phyloP scores from a whole-genome alignment of 2,797 vertebrate genomes.

The Sebastes glaucus region DNA sequence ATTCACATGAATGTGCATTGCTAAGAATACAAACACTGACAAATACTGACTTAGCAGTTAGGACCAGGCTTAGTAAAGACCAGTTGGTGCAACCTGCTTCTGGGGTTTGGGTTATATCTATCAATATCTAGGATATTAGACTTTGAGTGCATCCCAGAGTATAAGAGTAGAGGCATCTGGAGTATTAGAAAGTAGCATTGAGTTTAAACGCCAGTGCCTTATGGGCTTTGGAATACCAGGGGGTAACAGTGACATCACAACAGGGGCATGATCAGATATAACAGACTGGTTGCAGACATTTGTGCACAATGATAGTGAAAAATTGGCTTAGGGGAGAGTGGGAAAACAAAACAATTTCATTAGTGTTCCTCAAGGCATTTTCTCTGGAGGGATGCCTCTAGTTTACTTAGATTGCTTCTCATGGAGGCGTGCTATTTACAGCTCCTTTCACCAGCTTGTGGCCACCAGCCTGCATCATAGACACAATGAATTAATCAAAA shows the following conservation, averaged over 20 bases:
- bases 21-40: too few species aligned
- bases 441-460: conserved; percentile 33
- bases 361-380: conserved; percentile 15
- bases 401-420: conserved; percentile 37
- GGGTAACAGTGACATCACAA: not conserved
- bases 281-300: not conserved
- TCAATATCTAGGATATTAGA: not conserved
- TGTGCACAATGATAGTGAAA: not conserved
- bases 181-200: not conserved
- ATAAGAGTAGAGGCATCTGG: not conserved
- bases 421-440: conserved; percentile 37
- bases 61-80: too few species aligned
- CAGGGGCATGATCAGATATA: not conserved
- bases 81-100: not conserved
- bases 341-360: conserved; percentile 32
- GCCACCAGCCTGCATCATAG: conserved; percentile 32
- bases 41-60: too few species aligned
- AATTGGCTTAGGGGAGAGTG: not conserved
- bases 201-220: not conserved
- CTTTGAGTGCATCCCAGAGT: not conserved
- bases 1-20: too few species aligned
- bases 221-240: not conserved
- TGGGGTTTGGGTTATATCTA: not conserved
- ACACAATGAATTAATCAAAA: conserved; percentile 59
- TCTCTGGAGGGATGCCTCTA: conserved; percentile 24